phyloP scores from a whole-genome alignment of 2,113 vertebrate species.

The Eidolon helvum region DNA sequence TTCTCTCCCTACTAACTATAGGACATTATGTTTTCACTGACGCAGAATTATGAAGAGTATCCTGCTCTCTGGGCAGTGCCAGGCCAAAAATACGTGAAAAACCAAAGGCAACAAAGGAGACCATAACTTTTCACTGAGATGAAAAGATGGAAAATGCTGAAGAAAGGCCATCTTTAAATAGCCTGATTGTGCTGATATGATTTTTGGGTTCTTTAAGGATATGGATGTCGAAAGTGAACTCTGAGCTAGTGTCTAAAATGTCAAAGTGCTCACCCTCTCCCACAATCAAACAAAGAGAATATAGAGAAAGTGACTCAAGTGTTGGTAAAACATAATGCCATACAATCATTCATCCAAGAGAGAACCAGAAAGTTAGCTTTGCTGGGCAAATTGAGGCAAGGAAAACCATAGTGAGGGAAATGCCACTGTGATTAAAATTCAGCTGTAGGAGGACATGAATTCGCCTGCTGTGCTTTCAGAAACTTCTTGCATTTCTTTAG shows the following conservation, averaged over 20 bases:
- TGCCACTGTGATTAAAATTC: slow-evolving; percentile 21
- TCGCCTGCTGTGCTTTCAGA: slow-evolving; percentile 1
- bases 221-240: slow-evolving; percentile 57
- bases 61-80: slow-evolving; percentile 76
- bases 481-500: background rate
- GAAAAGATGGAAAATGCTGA: slow-evolving; percentile 47
- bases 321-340: background rate
- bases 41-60: slow-evolving; percentile 83
- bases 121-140: slow-evolving; percentile 47
- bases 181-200: slow-evolving; percentile 46
- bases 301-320: background rate
- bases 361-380: background rate
- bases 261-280: slow-evolving; percentile 61
- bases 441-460: slow-evolving; percentile 30
- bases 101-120: slow-evolving; percentile 74
- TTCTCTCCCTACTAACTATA: slow-evolving; percentile 73
- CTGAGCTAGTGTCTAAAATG: slow-evolving; percentile 63
- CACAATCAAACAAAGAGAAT: slow-evolving; percentile 36
- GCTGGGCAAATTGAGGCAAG: background rate
- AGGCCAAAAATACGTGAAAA: slow-evolving; percentile 60
- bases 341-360: background rate
- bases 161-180: slow-evolving; percentile 50
- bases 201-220: slow-evolving; percentile 52
- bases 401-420: slow-evolving; percentile 12
- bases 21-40: slow-evolving; percentile 86